These are phyloP conservation scores for Aphelenchoides avenae DNA, from an alignment of 1,140 invertebrate genomes.

Conservation along the genomic window DNA sequence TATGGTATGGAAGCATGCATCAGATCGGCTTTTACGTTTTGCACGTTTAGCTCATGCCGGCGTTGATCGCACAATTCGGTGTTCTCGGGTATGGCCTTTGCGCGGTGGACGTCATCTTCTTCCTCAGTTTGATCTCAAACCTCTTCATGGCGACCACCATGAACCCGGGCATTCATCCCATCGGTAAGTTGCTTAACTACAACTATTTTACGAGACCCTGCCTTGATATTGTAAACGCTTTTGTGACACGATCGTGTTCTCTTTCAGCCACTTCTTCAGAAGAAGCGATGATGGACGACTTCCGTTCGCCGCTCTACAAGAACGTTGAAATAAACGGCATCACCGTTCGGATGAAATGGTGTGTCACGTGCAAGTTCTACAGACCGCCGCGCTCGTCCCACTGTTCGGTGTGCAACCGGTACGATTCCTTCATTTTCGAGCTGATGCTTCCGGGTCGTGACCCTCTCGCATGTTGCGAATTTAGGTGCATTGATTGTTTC, in stretches of 20 bases:
- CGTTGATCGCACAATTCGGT: conserved; percentile 31
- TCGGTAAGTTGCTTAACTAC: conserved; percentile 69
- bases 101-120: conserved; percentile 84
- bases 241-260: conserved; percentile 17
- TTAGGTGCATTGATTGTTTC: conserved; percentile 78
- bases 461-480: conserved; percentile 15
- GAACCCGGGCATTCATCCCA: conserved; percentile 97
- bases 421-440: not conserved
- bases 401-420: conserved; percentile 87
- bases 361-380: conserved; percentile 98
- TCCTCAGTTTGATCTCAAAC: conserved; percentile 93
- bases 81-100: conserved; percentile 72
- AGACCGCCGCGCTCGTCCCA: conserved; percentile 88
- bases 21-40: not conserved
- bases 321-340: conserved; percentile 88
- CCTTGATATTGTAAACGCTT: conserved; percentile 6
- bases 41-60: conserved; percentile 8
- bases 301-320: conserved; percentile 91
- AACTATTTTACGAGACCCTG: not conserved
- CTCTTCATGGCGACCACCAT: conserved; percentile 97
- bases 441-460: not conserved
- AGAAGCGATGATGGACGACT: conserved; percentile 71
- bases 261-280: conserved; percentile 50
- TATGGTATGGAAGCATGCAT: not conserved
- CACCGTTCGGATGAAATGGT: conserved; percentile 99